Evolutionary conservation across 2,797 vertebrate genomes (phyloP), one percentile per base, ranked within the genome.

Genomic region (Danio kyathit): DNA sequence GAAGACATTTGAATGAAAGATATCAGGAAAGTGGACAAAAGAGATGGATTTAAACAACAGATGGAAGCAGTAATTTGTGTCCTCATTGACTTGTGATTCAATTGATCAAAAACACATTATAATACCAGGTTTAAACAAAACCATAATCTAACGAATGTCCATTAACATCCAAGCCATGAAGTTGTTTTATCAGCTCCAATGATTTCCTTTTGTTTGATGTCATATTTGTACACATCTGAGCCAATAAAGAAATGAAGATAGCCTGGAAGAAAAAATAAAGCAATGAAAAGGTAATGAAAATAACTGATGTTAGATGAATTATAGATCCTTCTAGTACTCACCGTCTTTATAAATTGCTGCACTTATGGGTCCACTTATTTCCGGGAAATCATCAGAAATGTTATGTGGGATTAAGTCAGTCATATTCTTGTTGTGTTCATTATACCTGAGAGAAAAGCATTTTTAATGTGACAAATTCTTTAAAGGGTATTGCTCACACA

Each of bases 201-300:
- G 56, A 94, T 76, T 16, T 83, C 84, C 82, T 89, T 93, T 56
- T 83, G 87, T 74, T 77, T 88, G 85, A 87, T 83, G 88, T 94
- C 83, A 7, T 90, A 95, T 80, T 93, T 90, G 82, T 90, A 89
- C 79, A 94, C 92, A 72, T 92, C 86, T 51, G 91, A 80, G 77
- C 93, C 93, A 17, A 91, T 64, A 83, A 95, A 95, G 84, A 95
- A 94, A 88, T 90, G 88, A 86, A 95, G 91, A 86, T 91, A 92
- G 79, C 89, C 93, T 95, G 80, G 56, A 29, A 29, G 29, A 79
- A 84, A 6, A 19, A 80, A 13, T 7, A 64, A 16, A 17, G 21
- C n/a, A 43, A 8, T 5, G 6, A 10, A 79, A 60, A 56, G 14
- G 71, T 44, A 73, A n/a, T 16, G 16, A n/a, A 9, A 76, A 29